Evolutionary conservation across 2,888 invertebrate species (phyloP).

Genomic region (Nymphalis urticae): DNA sequence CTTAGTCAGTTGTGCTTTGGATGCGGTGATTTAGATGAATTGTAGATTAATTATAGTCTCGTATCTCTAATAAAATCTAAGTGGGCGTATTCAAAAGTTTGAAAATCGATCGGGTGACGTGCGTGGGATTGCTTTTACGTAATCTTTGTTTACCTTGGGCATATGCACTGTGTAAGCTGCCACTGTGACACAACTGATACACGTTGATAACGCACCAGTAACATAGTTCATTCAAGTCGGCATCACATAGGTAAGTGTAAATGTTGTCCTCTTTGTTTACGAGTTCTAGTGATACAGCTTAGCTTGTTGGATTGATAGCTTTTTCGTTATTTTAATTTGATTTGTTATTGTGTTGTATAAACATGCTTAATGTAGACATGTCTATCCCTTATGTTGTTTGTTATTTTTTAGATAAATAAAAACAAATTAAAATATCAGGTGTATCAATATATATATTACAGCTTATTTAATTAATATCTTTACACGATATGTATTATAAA

Average conservation of each 20-base stretch:
- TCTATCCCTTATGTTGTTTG: too few species aligned
- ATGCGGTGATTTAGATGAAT: constrained; percentile 60
- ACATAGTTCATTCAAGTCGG: constrained; percentile 41
- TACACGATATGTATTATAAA: background rate
- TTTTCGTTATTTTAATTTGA: background rate
- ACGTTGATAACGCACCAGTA: constrained; percentile 43
- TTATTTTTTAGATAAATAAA: too few species aligned
- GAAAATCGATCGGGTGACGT: constrained; percentile 80
- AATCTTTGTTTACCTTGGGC: constrained; percentile 81
- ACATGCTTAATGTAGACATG: too few species aligned
- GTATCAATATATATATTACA: too few species aligned
- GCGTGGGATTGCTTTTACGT: constrained; percentile 81
- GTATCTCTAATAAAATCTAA: constrained; percentile 64
- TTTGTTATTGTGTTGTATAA: background rate
- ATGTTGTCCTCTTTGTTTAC: constrained; percentile 28
- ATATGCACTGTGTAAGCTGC: constrained; percentile 71
- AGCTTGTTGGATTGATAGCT: background rate
- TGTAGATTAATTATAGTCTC: constrained; percentile 59
- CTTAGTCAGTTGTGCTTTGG: constrained; percentile 63
- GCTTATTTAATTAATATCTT: background rate
- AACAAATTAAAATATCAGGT: too few species aligned
- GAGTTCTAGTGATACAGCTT: constrained; percentile 5
- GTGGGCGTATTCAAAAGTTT: constrained; percentile 81
- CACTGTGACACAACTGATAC: constrained; percentile 46
- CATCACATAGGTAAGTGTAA: constrained; percentile 42